phyloP scores from a whole-genome alignment of 1,140 invertebrate species.

The Aculops lycopersici region DNA sequence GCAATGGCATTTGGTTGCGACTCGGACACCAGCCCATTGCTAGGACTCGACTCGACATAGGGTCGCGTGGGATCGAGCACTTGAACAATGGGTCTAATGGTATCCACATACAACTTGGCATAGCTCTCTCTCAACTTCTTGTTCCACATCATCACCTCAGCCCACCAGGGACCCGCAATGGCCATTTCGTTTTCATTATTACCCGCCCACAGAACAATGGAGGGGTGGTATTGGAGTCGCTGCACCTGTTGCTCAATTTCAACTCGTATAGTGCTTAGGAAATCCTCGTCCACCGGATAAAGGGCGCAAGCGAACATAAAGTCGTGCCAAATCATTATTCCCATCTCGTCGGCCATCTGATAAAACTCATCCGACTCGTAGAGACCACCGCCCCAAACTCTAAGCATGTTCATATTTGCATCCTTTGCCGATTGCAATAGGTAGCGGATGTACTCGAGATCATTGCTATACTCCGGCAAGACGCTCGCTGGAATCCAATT shows the following conservation, averaged over 20 bases:
- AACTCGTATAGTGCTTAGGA: conserved; percentile 31
- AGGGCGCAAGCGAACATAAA: conserved; percentile 89
- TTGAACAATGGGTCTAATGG: conserved; percentile 30
- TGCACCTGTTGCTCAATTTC: conserved; percentile 54
- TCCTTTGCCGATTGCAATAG: conserved; percentile 36
- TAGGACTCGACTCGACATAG: conserved; percentile 59
- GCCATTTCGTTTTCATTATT: conserved; percentile 96
- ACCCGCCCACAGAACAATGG: conserved; percentile 42
- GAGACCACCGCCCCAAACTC: conserved; percentile 87
- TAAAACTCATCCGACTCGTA: conserved; percentile 82
- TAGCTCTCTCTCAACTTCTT: conserved; percentile 33
- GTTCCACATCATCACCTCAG: not conserved
- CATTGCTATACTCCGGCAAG: conserved; percentile 36
- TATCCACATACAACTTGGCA: conserved; percentile 44
- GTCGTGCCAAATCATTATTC: conserved; percentile 23
- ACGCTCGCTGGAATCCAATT: conserved; percentile 77
- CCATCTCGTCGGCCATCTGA: conserved; percentile 22
- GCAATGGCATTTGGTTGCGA: conserved; percentile 34
- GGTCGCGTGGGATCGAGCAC: conserved; percentile 26
- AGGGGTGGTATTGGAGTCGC: conserved; percentile 54
- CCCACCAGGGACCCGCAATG: conserved; percentile 39
- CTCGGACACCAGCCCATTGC: conserved; percentile 45
- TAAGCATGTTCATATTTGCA: conserved; percentile 63
- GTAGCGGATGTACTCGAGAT: conserved; percentile 16
- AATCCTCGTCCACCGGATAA: conserved; percentile 44